Base-by-base conservation (phyloP, 2,113 vertebrate genomes). In the Oncorhynchus keta region DNA sequence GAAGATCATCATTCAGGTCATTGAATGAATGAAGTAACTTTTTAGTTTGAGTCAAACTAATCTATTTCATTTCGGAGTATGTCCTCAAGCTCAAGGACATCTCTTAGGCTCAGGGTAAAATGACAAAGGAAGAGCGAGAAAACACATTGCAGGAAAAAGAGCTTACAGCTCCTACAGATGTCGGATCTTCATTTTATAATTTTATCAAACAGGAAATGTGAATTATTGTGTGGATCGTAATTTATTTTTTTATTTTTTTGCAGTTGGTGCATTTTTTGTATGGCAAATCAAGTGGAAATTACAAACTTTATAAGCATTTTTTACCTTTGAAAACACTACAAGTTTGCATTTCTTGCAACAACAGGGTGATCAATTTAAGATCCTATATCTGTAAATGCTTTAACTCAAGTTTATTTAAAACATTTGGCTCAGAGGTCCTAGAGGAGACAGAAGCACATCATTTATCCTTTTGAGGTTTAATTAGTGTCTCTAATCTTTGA, bases 401-500 rank as follows among this genome's bases (percentile, higher is more conserved):
- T 1, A 22, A 70, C n/a, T 49, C 68, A 45, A 26, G 68, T 70
- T 70, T 70, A 48, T 32, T 70, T 49, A 5, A 32, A 32, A 32
- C 1, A 5, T 68, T 39, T 70, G 20, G 45, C 68, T 70, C 39
- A 13, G 39, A 28, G 14, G 68, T 70, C 68, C 68, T 49, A 49
- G 22, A 49, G 39, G 68, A 49, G 35, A 49, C 68, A 32, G 49
- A 24, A 75, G 28, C 62, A 70, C 28, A 64, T 74, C 3, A 70
- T 64, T 55, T 69, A 71, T 70, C 28, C 67, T 75, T 68, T 28
- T 51, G 69, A 62, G 68, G 68, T 75, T 75, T 79, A 79, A 75
- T 79, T 79, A 70, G 67, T 45, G 48, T 20, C 6, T 48, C 61
- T 71, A 35, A 62, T 67, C 45, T 75, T 75, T 65, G n/a, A 65